Base-by-base conservation (phyloP, 1,140 invertebrate genomes). In the Pseudomyrmex pallidus region DNA sequence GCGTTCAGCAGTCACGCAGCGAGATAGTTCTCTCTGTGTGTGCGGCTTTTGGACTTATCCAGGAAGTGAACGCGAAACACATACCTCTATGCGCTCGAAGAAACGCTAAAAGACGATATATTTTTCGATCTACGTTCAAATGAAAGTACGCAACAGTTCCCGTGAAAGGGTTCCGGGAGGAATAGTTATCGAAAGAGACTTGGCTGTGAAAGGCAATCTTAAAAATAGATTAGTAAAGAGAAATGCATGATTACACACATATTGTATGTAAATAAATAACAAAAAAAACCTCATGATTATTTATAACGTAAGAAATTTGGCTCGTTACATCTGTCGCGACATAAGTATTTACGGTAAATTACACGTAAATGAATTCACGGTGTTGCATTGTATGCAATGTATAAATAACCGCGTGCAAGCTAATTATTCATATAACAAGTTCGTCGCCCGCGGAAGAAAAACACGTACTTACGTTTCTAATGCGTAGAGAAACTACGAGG, bases 41-140 rank as follows among this genome's bases (percentile, higher is more conserved):
- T 25, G n/a, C 44, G 15, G 84, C 83, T 88, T 84, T 89, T 63
- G 57, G 44, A 44, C 59, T 82, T 54, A 74, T 61, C 74, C 80
- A 70, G 89, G 88, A 90, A 90, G 86, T 78, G 87, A 84, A 85
- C 56, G 85, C 62, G n/a, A 61, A 66, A n/a, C 22, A 48, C 63
- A 74, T 48, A 61, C 50, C 46, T 35, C 5, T 35, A 35, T 35
- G 35, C 44, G 25, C 46, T 74, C 7, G 10, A 13, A 68, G 63
- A 70, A 50, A 76, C 8, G 59, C n/a, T 50, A 62, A 77, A 72
- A 85, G 57, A 68, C 64, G 84, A 86, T 85, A 70, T 76, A 84
- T 74, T 89, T 76, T 89, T 88, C 54, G 76, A 64, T 35, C 35
- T 35, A 17, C 52, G 25, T 70, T n/a, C 50, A 15, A 83, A 89